Evolutionary conservation across 2,888 invertebrate species (phyloP), one percentile per base, ranked within the genome.

Genomic region (Drosophila mettleri): DNA sequence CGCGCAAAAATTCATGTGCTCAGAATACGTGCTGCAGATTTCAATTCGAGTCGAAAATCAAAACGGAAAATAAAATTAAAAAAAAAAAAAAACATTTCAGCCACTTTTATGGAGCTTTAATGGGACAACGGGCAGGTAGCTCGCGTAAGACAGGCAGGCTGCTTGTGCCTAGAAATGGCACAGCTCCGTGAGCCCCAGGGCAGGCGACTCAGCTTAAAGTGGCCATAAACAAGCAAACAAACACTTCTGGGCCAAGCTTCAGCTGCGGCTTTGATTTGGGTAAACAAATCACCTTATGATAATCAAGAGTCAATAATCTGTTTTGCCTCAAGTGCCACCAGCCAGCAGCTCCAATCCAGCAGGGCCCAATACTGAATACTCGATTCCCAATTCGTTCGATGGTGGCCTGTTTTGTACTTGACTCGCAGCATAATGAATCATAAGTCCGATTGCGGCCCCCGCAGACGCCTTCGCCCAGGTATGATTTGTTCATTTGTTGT

Each of bases 281-380:
- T 57, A 60, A 81, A 78, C 79, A 87, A 80, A 86, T 71, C 78
- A 75, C 70, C 63, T 67, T 55, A 74, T 68, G 74, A 80, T 80
- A 85, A 85, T 87, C 86, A 80, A 85, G 78, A 80, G 86, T 78
- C 78, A 78, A 80, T 80, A 80, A 80, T 80, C 81, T 53, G 34
- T 38, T 39, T 34, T 60, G 58, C 52, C 76, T 46, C 59, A 31
- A 55, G 46, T n/a, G n/a, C 27, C 22, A 31, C 34, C 53, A 36
- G 20, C 29, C 52, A n/a, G 34, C 27, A 24, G 48, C 59, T 24
- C 10, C 27, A n/a, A n/a, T n/a, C n/a, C n/a, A n/a, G n/a, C 57
- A 31, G 22, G 45, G 27, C 36, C 24, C 31, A 14, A 14, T 41
- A 2, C 22, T 22, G 14, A 22, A n/a, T 24, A 0, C 34, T 14